phyloP scores from a whole-genome alignment of 2,113 vertebrate genomes.

The Pyxicephalus adspersus region DNA sequence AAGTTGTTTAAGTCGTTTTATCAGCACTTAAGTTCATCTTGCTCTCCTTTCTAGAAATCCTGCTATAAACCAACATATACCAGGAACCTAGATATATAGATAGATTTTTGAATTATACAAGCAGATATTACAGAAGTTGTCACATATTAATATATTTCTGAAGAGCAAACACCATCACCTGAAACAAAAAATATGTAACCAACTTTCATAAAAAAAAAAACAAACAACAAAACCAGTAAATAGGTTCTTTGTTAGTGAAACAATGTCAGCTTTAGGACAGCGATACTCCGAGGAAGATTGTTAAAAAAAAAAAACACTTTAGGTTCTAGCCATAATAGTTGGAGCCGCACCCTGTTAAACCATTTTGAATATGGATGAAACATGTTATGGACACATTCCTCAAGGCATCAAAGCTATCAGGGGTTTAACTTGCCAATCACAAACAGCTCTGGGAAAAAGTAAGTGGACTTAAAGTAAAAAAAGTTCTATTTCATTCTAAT shows the following conservation, averaged over 20 bases:
- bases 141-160: no score
- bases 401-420: slow-evolving; percentile 44
- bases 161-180: no score
- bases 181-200: no score
- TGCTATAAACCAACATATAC: no score
- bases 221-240: not conserved
- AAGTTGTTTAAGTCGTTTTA: no score
- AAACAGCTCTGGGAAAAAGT: slow-evolving; percentile 21
- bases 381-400: slow-evolving; percentile 50
- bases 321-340: slow-evolving; percentile 9
- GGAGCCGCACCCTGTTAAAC: slow-evolving; percentile 47
- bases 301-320: not conserved
- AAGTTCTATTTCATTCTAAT: slow-evolving; percentile 2
- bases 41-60: no score
- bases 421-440: slow-evolving; percentile 50
- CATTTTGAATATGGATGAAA: slow-evolving; percentile 46
- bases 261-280: not conserved
- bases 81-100: no score
- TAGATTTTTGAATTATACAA: no score
- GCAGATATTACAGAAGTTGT: no score
- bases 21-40: no score
- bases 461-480: slow-evolving; percentile 44
- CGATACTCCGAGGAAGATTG: not conserved
- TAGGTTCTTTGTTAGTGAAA: slow-evolving; percentile 5
- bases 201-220: not conserved